A percentile compares a stretch with the other conserved stretches of the same genome.
phyloP scores from a whole-genome alignment of 2,113 vertebrate species.

The Crypturellus undulatus region DNA sequence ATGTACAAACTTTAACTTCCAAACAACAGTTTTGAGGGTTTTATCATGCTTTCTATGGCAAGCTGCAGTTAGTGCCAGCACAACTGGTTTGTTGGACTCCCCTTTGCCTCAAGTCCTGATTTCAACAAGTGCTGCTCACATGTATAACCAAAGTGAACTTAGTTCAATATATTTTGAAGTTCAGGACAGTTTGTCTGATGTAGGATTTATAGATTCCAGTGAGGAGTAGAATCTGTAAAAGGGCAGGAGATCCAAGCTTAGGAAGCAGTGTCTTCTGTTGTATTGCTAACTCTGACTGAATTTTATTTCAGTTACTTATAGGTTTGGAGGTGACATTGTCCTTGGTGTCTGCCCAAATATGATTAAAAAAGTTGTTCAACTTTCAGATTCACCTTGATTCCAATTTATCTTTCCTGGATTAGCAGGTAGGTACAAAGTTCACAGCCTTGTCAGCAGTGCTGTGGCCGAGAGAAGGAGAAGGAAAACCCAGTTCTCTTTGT shows the following conservation, averaged over 20 bases:
- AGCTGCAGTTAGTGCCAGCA: neutral
- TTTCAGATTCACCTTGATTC: rapidly evolving
- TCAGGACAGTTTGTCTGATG: neutral
- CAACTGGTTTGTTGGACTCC: neutral
- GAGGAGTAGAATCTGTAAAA: neutral
- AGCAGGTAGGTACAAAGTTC: neutral
- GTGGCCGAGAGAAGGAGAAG: neutral
- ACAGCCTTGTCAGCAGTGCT: neutral
- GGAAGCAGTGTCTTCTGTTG: neutral
- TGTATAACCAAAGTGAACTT: neutral
- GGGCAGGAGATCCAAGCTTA: neutral
- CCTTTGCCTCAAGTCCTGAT: neutral
- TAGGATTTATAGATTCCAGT: neutral
- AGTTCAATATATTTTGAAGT: neutral
- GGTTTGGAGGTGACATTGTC: neutral
- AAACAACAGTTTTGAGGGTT: neutral
- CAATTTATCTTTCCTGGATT: neutral
- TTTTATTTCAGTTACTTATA: constrained; percentile 36
- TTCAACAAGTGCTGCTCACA: neutral
- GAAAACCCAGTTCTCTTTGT: neutral
- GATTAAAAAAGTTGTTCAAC: neutral
- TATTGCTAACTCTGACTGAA: neutral
- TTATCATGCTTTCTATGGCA: neutral
- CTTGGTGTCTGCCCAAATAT: neutral
- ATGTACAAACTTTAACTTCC: neutral